These are phyloP conservation scores for Betta splendens DNA, from an alignment of 2,797 vertebrate genomes.

Conservation along the genomic window DNA sequence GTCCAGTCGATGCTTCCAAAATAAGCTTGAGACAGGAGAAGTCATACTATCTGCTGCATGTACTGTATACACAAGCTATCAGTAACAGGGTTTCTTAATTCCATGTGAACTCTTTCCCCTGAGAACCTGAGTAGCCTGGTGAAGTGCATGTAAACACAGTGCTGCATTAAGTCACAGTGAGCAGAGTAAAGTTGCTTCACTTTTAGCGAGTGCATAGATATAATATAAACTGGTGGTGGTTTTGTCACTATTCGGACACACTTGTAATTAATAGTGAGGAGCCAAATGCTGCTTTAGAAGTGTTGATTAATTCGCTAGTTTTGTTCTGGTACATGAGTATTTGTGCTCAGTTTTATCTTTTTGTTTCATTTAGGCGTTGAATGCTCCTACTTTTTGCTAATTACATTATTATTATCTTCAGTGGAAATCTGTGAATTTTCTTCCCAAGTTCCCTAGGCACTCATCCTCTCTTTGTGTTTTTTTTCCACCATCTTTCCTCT, in stretches of 20 bases:
- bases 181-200: not conserved
- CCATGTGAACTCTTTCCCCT: too few relatives aligned
- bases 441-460: slow-evolving; percentile 35
- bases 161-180: too few relatives aligned
- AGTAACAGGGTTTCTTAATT: too few relatives aligned
- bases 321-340: not conserved
- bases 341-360: slow-evolving; percentile 2
- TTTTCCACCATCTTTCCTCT: slow-evolving; percentile 44
- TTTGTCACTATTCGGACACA: not conserved
- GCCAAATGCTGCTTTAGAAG: too few relatives aligned
- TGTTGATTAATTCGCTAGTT: not conserved
- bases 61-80: too few relatives aligned
- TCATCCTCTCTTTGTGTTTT: slow-evolving; percentile 57
- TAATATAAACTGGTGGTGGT: not conserved
- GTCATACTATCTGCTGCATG: too few relatives aligned
- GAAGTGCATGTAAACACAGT: too few relatives aligned
- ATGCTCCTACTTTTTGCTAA: not conserved
- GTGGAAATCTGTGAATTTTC: slow-evolving; percentile 35
- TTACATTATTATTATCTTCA: slow-evolving; percentile 24
- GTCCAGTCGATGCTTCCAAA: too few relatives aligned
- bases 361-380: slow-evolving; percentile 12
- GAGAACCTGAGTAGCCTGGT: too few relatives aligned
- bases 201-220: not conserved
- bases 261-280: slow-evolving; percentile 5
- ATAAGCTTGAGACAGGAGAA: too few relatives aligned